These are phyloP conservation scores for Myotis myotis DNA, from an alignment of 2,797 vertebrate genomes.

Conservation along the genomic window DNA sequence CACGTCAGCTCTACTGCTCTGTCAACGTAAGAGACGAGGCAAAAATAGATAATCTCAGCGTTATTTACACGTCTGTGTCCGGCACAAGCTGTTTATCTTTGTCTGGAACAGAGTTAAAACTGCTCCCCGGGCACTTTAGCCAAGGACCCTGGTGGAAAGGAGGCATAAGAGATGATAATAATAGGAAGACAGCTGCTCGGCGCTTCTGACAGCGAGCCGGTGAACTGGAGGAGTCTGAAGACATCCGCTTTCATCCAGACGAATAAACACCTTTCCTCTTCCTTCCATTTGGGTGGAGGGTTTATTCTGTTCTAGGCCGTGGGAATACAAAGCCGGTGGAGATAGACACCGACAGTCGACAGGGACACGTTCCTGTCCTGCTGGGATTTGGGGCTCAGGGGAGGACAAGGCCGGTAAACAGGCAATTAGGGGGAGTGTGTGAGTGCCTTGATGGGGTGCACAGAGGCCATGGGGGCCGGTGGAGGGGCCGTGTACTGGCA, in stretches of 20 bases:
- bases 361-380: background rate
- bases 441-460: accelerated
- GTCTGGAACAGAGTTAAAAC: background rate
- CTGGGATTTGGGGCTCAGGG: background rate
- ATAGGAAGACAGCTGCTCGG: background rate
- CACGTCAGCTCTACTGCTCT: background rate
- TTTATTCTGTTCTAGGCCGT: background rate
- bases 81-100: background rate
- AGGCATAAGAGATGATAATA: background rate
- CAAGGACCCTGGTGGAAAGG: background rate
- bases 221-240: background rate
- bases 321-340: background rate
- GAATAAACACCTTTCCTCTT: background rate
- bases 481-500: accelerated
- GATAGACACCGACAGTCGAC: background rate
- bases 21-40: background rate
- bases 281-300: accelerated
- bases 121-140: background rate
- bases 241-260: background rate
- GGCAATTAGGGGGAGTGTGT: accelerated
- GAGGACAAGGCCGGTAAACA: too few relatives aligned
- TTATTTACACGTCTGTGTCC: background rate
- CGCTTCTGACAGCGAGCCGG: background rate
- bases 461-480: accelerated
- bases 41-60: background rate